Conservation (phyloP, 2,113 vertebrate genomes). For the Sceloporus undulatus region DNA sequence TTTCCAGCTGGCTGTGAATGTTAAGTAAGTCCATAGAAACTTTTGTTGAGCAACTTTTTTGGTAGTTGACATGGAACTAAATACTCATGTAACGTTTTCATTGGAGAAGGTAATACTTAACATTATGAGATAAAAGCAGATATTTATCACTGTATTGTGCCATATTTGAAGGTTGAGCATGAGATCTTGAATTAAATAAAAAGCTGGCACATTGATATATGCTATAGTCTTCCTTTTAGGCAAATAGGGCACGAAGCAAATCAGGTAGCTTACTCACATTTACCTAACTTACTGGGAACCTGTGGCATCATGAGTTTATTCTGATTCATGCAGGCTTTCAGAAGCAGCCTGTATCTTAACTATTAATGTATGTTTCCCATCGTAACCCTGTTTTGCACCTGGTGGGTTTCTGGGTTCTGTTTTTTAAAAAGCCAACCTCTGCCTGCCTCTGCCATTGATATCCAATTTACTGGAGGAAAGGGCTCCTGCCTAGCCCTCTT, state of each 20-base stretch:
- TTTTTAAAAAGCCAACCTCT: too few relatives aligned
- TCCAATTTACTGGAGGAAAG: not conserved
- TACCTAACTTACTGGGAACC: not conserved
- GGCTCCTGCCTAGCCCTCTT: not conserved
- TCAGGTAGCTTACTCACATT: not conserved
- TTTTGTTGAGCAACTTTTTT: fast-evolving
- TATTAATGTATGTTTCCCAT: too few relatives aligned
- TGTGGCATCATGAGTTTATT: not conserved
- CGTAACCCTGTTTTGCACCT: too few relatives aligned
- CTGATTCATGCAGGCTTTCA: too few relatives aligned
- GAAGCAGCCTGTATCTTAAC: too few relatives aligned
- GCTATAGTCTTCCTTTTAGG: not conserved
- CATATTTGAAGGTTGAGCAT: not conserved
- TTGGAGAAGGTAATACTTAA: not conserved
- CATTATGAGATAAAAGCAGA: too few relatives aligned
- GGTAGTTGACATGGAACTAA: not conserved
- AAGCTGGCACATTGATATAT: not conserved
- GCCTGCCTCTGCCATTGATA: too few relatives aligned
- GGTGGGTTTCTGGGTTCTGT: too few relatives aligned
- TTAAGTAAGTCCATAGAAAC: constrained; percentile 80
- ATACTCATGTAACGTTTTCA: not conserved
- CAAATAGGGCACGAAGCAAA: not conserved
- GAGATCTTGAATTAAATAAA: not conserved
- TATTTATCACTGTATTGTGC: not conserved
- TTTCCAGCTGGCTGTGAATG: constrained; percentile 91